Percentiles rank a stretch among this genome's conserved stretches.
phyloP scores from a whole-genome alignment of 2,797 vertebrate species.

The Manis javanica region DNA sequence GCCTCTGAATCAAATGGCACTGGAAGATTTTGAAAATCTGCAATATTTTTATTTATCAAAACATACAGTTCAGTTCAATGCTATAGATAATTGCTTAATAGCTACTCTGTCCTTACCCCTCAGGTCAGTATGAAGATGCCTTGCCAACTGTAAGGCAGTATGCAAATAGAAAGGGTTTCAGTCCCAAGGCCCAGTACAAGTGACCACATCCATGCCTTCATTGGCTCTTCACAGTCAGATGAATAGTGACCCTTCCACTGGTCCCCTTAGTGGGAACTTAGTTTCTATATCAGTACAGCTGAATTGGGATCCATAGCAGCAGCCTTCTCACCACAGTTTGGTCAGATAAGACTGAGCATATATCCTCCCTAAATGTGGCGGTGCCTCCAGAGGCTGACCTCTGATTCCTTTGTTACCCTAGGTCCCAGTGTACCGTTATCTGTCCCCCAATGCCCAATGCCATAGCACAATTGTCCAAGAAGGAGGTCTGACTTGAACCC shows the following conservation, averaged over 20 bases:
- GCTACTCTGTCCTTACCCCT: neutral
- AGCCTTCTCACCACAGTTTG: neutral
- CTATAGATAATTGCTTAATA: neutral
- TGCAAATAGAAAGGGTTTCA: neutral
- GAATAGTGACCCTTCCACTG: neutral
- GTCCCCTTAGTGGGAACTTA: neutral
- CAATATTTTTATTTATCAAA: slow-evolving; percentile 1
- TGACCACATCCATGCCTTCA: neutral
- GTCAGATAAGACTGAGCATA: neutral
- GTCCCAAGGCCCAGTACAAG: neutral
- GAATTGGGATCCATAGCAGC: neutral
- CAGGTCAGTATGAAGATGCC: neutral
- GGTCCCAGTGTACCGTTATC: neutral
- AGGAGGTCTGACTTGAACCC: neutral
- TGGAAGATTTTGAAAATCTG: neutral
- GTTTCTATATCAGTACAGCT: neutral
- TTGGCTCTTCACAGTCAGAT: neutral
- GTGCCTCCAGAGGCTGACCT: neutral
- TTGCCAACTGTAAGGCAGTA: neutral
- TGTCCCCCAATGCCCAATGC: neutral
- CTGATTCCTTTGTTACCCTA: neutral
- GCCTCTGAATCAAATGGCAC: neutral
- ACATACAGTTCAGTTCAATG: neutral
- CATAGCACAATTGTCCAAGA: neutral
- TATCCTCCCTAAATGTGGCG: neutral